These are phyloP conservation scores for Ornithoptera alexandrae DNA, from an alignment of 2,888 invertebrate genomes.

Conservation along the genomic window DNA sequence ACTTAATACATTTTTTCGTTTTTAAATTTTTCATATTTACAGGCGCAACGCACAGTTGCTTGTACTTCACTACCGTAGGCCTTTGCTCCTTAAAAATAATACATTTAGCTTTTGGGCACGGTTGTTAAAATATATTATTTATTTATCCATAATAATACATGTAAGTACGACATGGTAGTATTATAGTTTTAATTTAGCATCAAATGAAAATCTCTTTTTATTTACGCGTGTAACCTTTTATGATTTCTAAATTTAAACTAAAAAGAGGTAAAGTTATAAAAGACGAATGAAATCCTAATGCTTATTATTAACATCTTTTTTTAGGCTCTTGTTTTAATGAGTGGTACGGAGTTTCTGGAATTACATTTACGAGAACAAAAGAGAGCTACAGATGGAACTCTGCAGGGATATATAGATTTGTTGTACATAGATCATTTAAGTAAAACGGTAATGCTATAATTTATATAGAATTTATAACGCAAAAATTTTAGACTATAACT, in stretches of 20 bases:
- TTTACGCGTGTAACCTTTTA: neutral
- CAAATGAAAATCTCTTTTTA: neutral
- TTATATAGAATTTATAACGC: neutral
- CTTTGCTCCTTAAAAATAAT: constrained; percentile 9
- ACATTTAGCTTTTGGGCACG: constrained; percentile 5
- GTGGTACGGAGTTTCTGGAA: neutral
- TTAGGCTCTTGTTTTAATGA: neutral
- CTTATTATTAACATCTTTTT: neutral
- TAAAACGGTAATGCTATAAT: neutral
- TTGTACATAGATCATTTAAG: neutral
- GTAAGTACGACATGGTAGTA: neutral
- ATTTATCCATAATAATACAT: constrained; percentile 7
- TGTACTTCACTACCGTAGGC: constrained; percentile 12
- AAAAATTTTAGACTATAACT: neutral
- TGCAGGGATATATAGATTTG: neutral
- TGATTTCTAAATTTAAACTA: neutral
- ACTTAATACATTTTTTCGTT: neutral
- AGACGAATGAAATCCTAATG: no score
- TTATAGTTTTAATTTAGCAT: neutral
- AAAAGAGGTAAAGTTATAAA: no score
- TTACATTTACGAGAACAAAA: neutral
- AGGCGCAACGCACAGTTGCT: constrained; percentile 8
- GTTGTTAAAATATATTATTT: constrained; percentile 11
- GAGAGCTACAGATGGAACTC: neutral
- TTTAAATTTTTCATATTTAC: neutral